Evolutionary conservation across 2,888 invertebrate genomes (phyloP), one percentile per base, ranked within the genome.

Genomic region (Hirtodrosophila confusa): DNA sequence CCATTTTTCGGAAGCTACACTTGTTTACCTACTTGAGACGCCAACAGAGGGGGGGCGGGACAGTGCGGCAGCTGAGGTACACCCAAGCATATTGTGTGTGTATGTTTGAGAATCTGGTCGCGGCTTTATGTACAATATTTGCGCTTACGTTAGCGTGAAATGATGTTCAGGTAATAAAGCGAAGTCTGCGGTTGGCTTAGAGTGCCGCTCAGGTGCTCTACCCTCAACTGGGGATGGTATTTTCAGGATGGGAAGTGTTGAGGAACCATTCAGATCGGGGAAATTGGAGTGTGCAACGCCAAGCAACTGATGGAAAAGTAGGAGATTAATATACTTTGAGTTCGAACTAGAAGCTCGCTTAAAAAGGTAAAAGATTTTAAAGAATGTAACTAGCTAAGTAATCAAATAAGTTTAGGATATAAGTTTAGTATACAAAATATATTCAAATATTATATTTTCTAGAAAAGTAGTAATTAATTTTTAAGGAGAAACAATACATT

Each of bases 91-190:
- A 50, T 44, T 35, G 60, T 50, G 36, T 47, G 48, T 29, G 39
- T 37, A 44, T 60, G 44, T 23, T 6, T 54, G 56, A 12, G 67
- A 84, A 76, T 83, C 84, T 80, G 78, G 74, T 50, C 69, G 86
- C 77, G 77, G 71, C 78, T 69, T 17, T 80, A 75, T 82, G 61
- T 87, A 66, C 65, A 64, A 84, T 78, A 74, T 82, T 69, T 79
- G 86, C 75, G 86, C 88, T 88, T 79, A 77, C 70, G 72, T 80
- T 83, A 88, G 86, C 88, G 84, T 84, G 86, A 84, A 84, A 84
- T 86, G 86, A 86, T 83, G 88, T 71, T 72, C 62, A 67, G 69
- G 79, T 77, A 79, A 84, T 83, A 86, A 88, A 83, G 64, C 65
- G 70, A 45, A 40, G 33, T 24, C 31, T 65, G 57, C 36, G 60